Conservation (phyloP, 2,113 vertebrate genomes). For the Rhabdomys dilectus region DNA sequence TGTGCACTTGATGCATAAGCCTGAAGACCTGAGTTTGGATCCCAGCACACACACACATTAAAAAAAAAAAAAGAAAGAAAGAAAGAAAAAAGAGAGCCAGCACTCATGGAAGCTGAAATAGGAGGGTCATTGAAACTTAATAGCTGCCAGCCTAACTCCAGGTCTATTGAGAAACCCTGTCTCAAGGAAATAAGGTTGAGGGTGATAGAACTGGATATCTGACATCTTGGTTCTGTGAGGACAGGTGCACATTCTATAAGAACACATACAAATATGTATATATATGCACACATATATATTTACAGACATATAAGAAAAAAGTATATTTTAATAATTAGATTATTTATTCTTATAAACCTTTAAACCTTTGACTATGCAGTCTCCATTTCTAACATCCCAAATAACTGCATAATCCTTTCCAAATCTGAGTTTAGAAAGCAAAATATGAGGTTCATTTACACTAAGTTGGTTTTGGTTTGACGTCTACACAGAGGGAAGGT, state of each 20-base stretch:
- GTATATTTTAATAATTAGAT: not conserved
- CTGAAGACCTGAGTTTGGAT: not conserved
- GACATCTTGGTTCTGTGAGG: not conserved
- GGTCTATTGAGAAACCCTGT: not conserved
- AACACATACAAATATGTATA: too few relatives aligned
- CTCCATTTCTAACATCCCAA: not conserved
- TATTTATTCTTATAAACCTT: not conserved
- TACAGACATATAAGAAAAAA: not conserved
- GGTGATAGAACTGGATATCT: not conserved
- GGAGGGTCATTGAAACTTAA: not conserved
- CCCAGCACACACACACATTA: too few relatives aligned
- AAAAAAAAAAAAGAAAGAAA: too few relatives aligned
- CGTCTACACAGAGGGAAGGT: not conserved
- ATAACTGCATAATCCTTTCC: not conserved
- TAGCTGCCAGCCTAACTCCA: not conserved
- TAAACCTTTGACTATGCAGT: not conserved
- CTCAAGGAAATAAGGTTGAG: not conserved
- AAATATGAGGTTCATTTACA: not conserved
- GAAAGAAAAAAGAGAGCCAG: too few relatives aligned
- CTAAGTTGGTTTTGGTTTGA: not conserved
- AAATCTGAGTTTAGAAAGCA: not conserved
- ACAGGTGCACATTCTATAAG: not conserved
- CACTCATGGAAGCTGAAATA: too few relatives aligned
- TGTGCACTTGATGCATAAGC: not conserved
- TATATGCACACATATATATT: too few relatives aligned